Evolutionary conservation across 2,888 invertebrate genomes (phyloP).

Genomic region (Entomobrya multifasciata): DNA sequence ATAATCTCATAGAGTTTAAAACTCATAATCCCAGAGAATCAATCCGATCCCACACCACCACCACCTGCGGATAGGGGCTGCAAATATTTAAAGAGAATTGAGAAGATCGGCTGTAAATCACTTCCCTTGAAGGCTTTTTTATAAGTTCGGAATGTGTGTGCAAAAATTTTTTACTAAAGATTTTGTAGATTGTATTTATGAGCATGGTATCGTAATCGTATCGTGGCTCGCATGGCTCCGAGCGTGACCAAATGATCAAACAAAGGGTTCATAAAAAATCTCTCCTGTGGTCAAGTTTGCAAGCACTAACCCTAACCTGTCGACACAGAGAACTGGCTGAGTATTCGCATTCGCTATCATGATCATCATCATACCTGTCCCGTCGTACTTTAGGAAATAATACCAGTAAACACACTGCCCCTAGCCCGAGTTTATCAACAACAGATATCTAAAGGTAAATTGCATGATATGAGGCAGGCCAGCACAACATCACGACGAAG

Average conservation of each 20-base stretch:
- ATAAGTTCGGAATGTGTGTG: conserved; percentile 43
- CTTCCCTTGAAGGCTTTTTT: conserved; percentile 68
- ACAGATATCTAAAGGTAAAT: conserved; percentile 42
- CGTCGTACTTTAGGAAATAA: conserved; percentile 24
- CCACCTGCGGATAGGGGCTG: conserved; percentile 62
- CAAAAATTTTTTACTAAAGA: conserved; percentile 29
- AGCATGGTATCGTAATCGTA: conserved; percentile 20
- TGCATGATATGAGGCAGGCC: conserved; percentile 45
- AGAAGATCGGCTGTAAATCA: conserved; percentile 61
- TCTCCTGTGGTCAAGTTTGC: conserved; percentile 67
- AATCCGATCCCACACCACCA: conserved; percentile 24
- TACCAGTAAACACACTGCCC: background rate
- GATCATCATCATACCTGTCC: background rate
- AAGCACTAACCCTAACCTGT: conserved; percentile 63
- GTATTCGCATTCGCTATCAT: conserved; percentile 39
- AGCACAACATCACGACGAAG: background rate
- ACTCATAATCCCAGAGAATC: conserved; percentile 44
- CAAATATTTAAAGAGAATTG: conserved; percentile 39
- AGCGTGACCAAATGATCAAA: conserved; percentile 70
- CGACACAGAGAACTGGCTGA: conserved; percentile 52
- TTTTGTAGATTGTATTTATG: conserved; percentile 66
- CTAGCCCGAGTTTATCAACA: conserved; percentile 10
- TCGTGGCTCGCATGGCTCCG: conserved; percentile 47
- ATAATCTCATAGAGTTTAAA: conserved; percentile 1
- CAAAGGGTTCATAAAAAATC: conserved; percentile 65